A percentile compares a stretch with the other conserved stretches of the same genome.
Evolutionary conservation across 2,797 vertebrate species (phyloP).

Genomic region (Trachops cirrhosus): DNA sequence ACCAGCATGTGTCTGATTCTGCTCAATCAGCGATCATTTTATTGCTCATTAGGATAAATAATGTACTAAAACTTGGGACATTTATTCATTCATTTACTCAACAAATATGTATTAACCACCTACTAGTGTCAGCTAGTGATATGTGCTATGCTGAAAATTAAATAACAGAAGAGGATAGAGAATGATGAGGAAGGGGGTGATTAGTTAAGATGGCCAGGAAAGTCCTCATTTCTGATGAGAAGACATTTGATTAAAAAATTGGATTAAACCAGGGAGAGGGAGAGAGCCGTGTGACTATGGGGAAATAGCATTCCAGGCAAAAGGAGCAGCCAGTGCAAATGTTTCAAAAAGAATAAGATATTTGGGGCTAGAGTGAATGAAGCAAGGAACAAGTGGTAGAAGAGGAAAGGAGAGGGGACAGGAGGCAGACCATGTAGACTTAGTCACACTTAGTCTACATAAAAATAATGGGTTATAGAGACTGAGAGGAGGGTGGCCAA

Average conservation of each 20-base stretch:
- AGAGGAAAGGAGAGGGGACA: neutral
- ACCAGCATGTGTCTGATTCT: neutral
- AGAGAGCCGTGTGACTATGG: neutral
- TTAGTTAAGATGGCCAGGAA: neutral
- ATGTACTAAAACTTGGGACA: neutral
- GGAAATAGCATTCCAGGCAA: neutral
- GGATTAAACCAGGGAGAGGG: neutral
- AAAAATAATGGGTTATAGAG: neutral
- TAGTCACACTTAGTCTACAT: neutral
- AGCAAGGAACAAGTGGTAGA: neutral
- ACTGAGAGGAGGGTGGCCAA: too few relatives aligned
- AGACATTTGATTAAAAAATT: neutral
- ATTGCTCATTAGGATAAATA: neutral
- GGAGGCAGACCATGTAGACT: neutral
- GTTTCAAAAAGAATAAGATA: neutral
- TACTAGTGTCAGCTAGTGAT: neutral
- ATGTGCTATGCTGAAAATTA: neutral
- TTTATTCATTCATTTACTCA: neutral
- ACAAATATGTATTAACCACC: neutral
- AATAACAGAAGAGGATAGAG: neutral
- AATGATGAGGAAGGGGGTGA: neutral
- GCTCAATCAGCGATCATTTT: neutral
- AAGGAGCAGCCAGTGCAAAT: neutral
- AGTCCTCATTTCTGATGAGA: neutral
- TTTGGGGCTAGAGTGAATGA: neutral